Evolutionary conservation across 2,113 vertebrate species (phyloP).

Genomic region (Tenrec ecaudatus): DNA sequence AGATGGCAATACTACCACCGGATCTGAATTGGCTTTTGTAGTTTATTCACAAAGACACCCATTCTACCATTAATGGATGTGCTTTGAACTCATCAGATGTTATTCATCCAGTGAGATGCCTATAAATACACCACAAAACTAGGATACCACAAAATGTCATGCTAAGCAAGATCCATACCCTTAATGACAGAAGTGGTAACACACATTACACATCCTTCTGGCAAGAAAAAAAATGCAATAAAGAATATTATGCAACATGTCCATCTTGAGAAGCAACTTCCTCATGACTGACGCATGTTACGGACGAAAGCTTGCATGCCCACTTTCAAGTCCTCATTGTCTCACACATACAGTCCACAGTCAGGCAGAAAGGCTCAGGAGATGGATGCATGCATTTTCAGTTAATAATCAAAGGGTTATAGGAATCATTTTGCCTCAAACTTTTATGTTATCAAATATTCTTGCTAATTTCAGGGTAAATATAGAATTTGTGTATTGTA

Average conservation of each 20-base stretch:
- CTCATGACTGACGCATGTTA: constrained; percentile 19
- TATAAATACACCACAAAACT: constrained; percentile 79
- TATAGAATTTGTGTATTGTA: constrained; percentile 18
- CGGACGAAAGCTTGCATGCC: constrained; percentile 39
- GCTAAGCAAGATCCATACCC: constrained; percentile 76
- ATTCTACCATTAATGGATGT: constrained; percentile 56
- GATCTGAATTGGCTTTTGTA: constrained; percentile 69
- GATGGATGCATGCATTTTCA: constrained; percentile 13
- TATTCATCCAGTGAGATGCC: constrained; percentile 72
- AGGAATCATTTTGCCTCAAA: constrained; percentile 31
- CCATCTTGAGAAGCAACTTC: constrained; percentile 42
- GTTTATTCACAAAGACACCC: constrained; percentile 71
- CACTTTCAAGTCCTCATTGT: constrained; percentile 27
- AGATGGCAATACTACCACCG: constrained; percentile 67
- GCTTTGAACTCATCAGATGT: constrained; percentile 79
- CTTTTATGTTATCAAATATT: constrained; percentile 36
- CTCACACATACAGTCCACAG: constrained; percentile 42
- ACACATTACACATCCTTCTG: constrained; percentile 65
- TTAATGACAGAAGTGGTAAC: constrained; percentile 75
- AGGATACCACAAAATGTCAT: constrained; percentile 79
- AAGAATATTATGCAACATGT: constrained; percentile 19
- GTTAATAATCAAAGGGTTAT: not conserved
- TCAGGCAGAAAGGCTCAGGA: not conserved
- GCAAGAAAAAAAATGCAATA: constrained; percentile 56
- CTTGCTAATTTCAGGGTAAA: constrained; percentile 32